Conservation (phyloP, 2,888 invertebrate species). For the Lasioglossum marginatum region DNA sequence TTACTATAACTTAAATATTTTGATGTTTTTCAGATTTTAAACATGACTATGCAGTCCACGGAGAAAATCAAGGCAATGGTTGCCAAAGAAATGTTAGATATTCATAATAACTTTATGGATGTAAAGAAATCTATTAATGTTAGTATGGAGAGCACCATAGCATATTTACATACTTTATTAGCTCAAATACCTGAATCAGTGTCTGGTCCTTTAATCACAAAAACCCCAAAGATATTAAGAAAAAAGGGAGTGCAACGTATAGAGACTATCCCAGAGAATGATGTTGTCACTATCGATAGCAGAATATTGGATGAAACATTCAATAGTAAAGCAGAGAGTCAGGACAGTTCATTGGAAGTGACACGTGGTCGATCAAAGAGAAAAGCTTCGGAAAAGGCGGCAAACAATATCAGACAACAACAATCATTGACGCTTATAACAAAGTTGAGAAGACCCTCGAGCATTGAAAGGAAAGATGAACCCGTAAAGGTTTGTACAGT, state of each 20-base stretch:
- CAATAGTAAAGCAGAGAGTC: not conserved
- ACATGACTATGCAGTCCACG: slow-evolving; percentile 67
- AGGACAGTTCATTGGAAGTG: slow-evolving; percentile 24
- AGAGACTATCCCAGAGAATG: slow-evolving; percentile 79
- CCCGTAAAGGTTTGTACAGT: slow-evolving; percentile 55
- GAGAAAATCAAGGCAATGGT: slow-evolving; percentile 67
- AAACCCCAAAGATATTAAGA: slow-evolving; percentile 77
- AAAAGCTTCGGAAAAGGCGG: slow-evolving; percentile 77
- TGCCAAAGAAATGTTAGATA: slow-evolving; percentile 59
- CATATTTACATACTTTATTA: slow-evolving; percentile 65
- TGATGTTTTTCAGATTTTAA: slow-evolving; percentile 38
- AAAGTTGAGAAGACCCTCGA: slow-evolving; percentile 72
- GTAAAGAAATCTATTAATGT: slow-evolving; percentile 56
- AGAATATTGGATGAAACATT: not conserved
- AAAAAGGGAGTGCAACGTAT: slow-evolving; percentile 73
- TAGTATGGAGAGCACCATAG: slow-evolving; percentile 49
- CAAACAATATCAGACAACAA: slow-evolving; percentile 74
- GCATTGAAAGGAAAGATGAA: slow-evolving; percentile 16
- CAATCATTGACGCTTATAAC: slow-evolving; percentile 59
- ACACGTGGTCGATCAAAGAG: slow-evolving; percentile 64
- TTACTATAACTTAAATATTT: not conserved
- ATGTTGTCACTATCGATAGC: slow-evolving; percentile 48
- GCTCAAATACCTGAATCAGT: slow-evolving; percentile 70
- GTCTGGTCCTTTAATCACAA: slow-evolving; percentile 74
- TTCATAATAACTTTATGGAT: slow-evolving; percentile 55